These are phyloP conservation scores for Orthonychiurus folsomi DNA, from an alignment of 2,888 invertebrate species.

Conservation along the genomic window DNA sequence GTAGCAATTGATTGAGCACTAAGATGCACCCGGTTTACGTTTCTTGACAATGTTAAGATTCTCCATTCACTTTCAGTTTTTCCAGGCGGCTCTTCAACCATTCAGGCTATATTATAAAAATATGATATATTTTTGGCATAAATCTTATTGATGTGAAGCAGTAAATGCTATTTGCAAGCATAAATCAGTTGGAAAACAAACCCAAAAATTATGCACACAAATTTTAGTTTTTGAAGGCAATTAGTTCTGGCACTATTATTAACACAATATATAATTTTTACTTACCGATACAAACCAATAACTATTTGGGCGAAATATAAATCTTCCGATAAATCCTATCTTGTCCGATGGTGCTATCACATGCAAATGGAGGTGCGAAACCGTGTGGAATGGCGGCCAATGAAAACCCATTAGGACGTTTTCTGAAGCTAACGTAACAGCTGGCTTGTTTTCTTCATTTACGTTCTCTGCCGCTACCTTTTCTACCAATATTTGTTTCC, in stretches of 20 bases:
- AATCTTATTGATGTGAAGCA: conserved; percentile 5
- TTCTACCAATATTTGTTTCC: conserved; percentile 16
- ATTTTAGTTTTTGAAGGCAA: too few relatives aligned
- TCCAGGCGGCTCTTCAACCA: conserved; percentile 18
- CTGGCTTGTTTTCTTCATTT: not conserved
- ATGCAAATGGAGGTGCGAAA: conserved; percentile 76
- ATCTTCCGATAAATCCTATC: conserved; percentile 58
- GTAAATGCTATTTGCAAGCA: not conserved
- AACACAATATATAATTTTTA: conserved; percentile 32
- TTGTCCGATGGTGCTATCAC: conserved; percentile 67
- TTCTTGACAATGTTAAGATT: not conserved
- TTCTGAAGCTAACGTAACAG: not conserved
- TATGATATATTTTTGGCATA: not conserved
- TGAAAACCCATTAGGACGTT: conserved; percentile 56
- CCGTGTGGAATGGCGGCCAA: conserved; percentile 79
- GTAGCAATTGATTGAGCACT: conserved; percentile 1
- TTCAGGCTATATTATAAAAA: conserved; percentile 19
- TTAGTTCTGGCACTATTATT: too few relatives aligned
- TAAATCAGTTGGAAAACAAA: not conserved
- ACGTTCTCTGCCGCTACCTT: conserved; percentile 10
- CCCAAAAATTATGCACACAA: too few relatives aligned
- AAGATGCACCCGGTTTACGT: not conserved
- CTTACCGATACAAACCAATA: conserved; percentile 77
- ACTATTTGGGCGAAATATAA: conserved; percentile 62
- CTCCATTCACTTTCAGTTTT: conserved; percentile 10